Evolutionary conservation across 1,140 invertebrate genomes (phyloP).

Genomic region (Conus betulinus): DNA sequence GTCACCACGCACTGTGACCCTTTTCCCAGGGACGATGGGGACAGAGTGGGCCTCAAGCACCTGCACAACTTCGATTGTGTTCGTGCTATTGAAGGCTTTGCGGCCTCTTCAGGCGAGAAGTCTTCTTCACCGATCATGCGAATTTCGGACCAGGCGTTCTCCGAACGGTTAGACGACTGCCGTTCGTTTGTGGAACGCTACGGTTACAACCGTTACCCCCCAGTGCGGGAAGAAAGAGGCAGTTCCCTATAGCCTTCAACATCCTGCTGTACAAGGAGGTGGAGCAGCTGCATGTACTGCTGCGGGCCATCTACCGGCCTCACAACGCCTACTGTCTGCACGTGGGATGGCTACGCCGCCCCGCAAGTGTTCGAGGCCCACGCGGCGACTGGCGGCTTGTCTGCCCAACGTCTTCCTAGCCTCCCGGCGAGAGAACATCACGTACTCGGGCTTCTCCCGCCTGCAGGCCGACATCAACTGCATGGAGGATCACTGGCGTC

Average conservation of each 20-base stretch:
- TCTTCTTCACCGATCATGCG: background rate
- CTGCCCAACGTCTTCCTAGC: constrained; percentile 68
- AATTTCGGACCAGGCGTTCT: background rate
- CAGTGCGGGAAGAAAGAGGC: constrained; percentile 43
- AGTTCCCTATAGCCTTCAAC: constrained; percentile 68
- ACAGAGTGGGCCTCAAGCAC: constrained; percentile 7
- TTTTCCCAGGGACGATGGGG: background rate
- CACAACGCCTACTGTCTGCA: constrained; percentile 73
- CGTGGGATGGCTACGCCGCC: constrained; percentile 60
- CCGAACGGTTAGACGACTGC: constrained; percentile 12
- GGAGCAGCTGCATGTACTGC: constrained; percentile 63
- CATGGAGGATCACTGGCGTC: constrained; percentile 58
- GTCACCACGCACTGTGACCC: background rate
- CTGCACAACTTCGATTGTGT: constrained; percentile 22
- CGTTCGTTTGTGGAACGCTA: constrained; percentile 18
- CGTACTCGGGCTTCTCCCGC: constrained; percentile 55
- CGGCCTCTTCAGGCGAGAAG: background rate
- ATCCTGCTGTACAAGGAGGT: constrained; percentile 67
- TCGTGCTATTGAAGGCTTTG: constrained; percentile 13
- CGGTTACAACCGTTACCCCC: constrained; percentile 28
- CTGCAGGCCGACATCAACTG: constrained; percentile 67
- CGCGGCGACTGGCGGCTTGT: constrained; percentile 57
- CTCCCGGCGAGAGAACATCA: constrained; percentile 55
- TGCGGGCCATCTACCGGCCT: constrained; percentile 67
- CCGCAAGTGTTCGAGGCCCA: constrained; percentile 46